A percentile compares a stretch with the other conserved stretches of the same genome.
Conservation (phyloP, 2,113 vertebrate genomes). For the Irena cyanogastra region DNA sequence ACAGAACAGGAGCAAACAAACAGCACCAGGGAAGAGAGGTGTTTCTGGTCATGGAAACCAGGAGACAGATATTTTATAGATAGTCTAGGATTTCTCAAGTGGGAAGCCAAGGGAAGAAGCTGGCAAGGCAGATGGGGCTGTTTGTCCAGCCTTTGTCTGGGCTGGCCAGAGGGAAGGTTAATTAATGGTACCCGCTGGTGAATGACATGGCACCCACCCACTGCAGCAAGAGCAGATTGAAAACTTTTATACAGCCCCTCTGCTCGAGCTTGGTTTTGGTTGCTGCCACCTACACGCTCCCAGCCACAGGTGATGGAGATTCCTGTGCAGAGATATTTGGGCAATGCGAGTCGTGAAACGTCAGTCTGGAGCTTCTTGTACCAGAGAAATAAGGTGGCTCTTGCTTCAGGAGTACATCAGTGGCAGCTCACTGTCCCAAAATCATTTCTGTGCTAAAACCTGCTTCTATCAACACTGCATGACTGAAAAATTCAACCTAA, state of each 20-base stretch:
- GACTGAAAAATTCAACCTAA: not conserved
- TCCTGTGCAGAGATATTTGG: not conserved
- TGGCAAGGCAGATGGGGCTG: not conserved
- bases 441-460: not conserved
- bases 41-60: not conserved
- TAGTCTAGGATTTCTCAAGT: not conserved
- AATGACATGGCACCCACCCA: not conserved
- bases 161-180: not conserved
- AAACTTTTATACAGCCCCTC: not conserved
- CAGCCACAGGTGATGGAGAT: not conserved
- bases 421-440: not conserved
- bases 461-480: not conserved
- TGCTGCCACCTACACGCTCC: fast-evolving
- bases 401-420: not conserved
- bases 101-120: not conserved
- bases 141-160: not conserved
- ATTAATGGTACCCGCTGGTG: not conserved
- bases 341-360: not conserved
- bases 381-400: not conserved
- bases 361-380: not conserved
- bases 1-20: not conserved
- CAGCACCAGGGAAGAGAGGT: not conserved
- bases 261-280: not conserved
- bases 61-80: not conserved
- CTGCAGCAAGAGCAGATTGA: not conserved